phyloP scores from a whole-genome alignment of 2,797 vertebrate species.

The Platalea minor region DNA sequence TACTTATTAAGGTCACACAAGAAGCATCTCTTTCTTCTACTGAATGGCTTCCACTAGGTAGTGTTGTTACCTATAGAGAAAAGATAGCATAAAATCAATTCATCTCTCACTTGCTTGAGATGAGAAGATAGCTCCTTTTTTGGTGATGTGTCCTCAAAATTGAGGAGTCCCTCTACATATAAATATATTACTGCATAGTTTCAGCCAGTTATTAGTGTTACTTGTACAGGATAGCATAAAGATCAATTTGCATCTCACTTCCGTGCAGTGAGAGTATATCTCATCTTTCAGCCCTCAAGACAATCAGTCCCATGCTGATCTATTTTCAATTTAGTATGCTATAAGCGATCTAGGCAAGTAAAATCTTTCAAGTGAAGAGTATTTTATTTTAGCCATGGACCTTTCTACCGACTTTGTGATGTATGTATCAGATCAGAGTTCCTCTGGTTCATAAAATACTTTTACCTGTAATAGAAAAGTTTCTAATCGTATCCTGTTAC shows the following conservation, averaged over 20 bases:
- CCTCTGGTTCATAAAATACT: constrained; percentile 31
- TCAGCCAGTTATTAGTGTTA: not conserved
- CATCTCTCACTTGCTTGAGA: not conserved
- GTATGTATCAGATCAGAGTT: not conserved
- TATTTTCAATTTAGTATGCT: not conserved
- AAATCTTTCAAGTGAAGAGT: constrained; percentile 4
- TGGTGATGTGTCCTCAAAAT: not conserved
- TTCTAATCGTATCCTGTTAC: constrained; percentile 39
- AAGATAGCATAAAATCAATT: not conserved
- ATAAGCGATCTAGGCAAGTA: not conserved
- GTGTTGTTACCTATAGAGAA: not conserved
- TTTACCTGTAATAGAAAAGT: constrained; percentile 36
- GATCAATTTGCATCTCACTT: not conserved
- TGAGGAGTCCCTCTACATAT: not conserved
- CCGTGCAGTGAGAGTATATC: not conserved
- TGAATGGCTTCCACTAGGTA: constrained; percentile 36
- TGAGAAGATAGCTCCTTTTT: not conserved
- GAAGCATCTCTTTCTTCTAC: constrained; percentile 6
- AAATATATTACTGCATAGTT: not conserved
- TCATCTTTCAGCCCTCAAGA: constrained; percentile 3
- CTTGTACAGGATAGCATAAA: not conserved
- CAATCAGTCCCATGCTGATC: not conserved
- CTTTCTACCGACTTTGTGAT: constrained; percentile 11
- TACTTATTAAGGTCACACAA: constrained; percentile 49
- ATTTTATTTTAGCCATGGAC: constrained; percentile 24